These are phyloP conservation scores for Dendroctonus ponderosae DNA, from an alignment of 1,140 invertebrate species.

Conservation along the genomic window DNA sequence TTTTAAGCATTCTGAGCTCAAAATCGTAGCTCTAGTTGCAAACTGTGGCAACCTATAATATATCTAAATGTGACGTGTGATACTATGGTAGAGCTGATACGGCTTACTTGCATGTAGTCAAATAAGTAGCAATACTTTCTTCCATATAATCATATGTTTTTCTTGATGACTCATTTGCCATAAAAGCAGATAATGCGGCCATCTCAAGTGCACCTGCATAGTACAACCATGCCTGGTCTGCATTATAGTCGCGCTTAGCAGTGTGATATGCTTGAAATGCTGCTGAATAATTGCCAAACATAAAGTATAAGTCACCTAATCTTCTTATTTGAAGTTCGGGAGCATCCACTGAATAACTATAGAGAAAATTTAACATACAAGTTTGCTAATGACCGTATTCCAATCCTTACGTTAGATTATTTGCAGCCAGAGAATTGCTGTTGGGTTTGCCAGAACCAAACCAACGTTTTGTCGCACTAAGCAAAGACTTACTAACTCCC, in stretches of 20 bases:
- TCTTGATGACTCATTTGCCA: constrained; percentile 73
- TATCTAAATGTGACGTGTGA: constrained; percentile 4
- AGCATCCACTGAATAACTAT: constrained; percentile 82
- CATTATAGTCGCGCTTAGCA: constrained; percentile 93
- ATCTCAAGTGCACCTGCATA: constrained; percentile 95
- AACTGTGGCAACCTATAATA: constrained; percentile 76
- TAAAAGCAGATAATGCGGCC: constrained; percentile 89
- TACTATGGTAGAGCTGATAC: constrained; percentile 5
- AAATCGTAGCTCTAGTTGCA: constrained; percentile 83
- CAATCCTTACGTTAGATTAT: constrained; percentile 75
- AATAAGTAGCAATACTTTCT: constrained; percentile 86
- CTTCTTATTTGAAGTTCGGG: constrained; percentile 90
- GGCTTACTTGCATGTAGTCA: constrained; percentile 79
- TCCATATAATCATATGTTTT: constrained; percentile 91
- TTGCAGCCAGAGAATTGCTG: constrained; percentile 57
- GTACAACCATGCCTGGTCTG: constrained; percentile 95
- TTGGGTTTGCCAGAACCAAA: constrained; percentile 88
- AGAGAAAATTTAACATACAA: constrained; percentile 32
- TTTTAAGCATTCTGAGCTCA: constrained; percentile 85
- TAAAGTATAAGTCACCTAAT: constrained; percentile 92
- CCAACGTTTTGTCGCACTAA: constrained; percentile 93
- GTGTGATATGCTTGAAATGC: constrained; percentile 94
- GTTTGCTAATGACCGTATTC: not conserved
- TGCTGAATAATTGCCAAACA: constrained; percentile 91
- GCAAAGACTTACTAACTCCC: constrained; percentile 85